These are phyloP conservation scores for Miltochrista miniata DNA, from an alignment of 2,888 invertebrate genomes.

Conservation along the genomic window DNA sequence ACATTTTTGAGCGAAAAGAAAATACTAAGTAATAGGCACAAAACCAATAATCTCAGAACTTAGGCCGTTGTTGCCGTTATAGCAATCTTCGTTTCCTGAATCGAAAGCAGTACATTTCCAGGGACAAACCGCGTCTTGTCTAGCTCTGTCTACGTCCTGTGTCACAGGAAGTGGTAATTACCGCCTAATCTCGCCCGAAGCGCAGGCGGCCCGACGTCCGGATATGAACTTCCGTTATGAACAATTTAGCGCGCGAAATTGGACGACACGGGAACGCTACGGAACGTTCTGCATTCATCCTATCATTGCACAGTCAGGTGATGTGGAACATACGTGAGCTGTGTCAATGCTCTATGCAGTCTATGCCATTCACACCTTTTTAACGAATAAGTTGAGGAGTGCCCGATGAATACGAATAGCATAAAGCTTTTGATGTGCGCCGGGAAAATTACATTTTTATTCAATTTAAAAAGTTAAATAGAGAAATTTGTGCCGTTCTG, in stretches of 20 bases:
- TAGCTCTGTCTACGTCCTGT: slow-evolving; percentile 75
- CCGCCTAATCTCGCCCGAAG: slow-evolving; percentile 83
- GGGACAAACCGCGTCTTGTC: slow-evolving; percentile 58
- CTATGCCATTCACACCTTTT: slow-evolving; percentile 62
- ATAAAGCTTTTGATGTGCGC: slow-evolving; percentile 56
- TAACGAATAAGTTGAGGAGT: slow-evolving; percentile 57
- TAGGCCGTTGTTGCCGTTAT: slow-evolving; percentile 40
- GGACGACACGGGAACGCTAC: no score
- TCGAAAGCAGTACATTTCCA: slow-evolving; percentile 52
- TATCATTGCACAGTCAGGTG: slow-evolving; percentile 58
- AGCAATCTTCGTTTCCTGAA: slow-evolving; percentile 58
- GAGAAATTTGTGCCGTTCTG: slow-evolving; percentile 19
- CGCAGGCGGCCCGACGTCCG: slow-evolving; percentile 84
- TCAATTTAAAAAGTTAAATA: slow-evolving; percentile 52
- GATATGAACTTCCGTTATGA: slow-evolving; percentile 95
- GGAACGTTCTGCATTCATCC: slow-evolving; percentile 70
- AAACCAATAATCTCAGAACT: no score
- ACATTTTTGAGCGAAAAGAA: no score
- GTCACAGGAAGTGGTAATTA: slow-evolving; percentile 84
- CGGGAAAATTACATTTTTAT: slow-evolving; percentile 66
- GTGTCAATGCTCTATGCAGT: slow-evolving; percentile 33
- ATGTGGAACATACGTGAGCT: slow-evolving; percentile 56
- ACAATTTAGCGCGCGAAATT: slow-evolving; percentile 90
- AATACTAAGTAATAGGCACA: no score
- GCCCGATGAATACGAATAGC: slow-evolving; percentile 62